A percentile compares a stretch with the other conserved stretches of the same genome.
Conservation (phyloP, 2,113 vertebrate genomes). For the Pelecanus crispus region DNA sequence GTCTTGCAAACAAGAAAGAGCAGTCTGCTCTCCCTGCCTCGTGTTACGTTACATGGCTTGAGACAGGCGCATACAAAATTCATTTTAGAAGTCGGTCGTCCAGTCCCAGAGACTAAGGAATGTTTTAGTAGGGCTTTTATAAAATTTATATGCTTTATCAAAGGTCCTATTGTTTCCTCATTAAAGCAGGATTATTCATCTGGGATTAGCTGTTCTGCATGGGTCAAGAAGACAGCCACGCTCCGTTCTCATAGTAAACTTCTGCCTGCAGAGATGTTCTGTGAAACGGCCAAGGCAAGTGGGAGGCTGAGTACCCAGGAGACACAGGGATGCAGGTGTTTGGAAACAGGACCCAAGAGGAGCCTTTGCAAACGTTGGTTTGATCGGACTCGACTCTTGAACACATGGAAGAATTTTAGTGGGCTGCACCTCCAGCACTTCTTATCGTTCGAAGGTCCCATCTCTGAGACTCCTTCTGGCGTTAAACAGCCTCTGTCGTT, state of each 20-base stretch:
- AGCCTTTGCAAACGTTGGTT: not conserved
- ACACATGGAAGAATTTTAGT: not conserved
- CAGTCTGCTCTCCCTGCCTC: not conserved
- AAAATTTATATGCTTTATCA: not conserved
- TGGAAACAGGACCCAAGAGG: not conserved
- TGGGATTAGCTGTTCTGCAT: constrained; percentile 10
- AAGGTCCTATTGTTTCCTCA: not conserved
- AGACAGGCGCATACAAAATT: not conserved
- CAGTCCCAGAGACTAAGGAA: not conserved
- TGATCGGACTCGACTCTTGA: not conserved
- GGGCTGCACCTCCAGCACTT: not conserved
- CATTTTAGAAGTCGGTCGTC: not conserved
- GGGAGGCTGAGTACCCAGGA: not conserved
- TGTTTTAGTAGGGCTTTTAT: not conserved
- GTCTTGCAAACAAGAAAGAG: not conserved
- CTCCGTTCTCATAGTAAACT: not conserved
- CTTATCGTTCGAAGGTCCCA: not conserved
- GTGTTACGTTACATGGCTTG: not conserved
- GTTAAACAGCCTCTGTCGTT: not conserved
- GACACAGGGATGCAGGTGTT: not conserved
- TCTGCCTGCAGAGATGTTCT: not conserved
- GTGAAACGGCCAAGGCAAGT: not conserved
- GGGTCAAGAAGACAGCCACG: not conserved
- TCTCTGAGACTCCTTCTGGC: not conserved
- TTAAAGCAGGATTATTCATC: constrained; percentile 23